Evolutionary conservation across 2,797 vertebrate species (phyloP), one percentile per base, ranked within the genome.

Genomic region (Lepus oiostolus): DNA sequence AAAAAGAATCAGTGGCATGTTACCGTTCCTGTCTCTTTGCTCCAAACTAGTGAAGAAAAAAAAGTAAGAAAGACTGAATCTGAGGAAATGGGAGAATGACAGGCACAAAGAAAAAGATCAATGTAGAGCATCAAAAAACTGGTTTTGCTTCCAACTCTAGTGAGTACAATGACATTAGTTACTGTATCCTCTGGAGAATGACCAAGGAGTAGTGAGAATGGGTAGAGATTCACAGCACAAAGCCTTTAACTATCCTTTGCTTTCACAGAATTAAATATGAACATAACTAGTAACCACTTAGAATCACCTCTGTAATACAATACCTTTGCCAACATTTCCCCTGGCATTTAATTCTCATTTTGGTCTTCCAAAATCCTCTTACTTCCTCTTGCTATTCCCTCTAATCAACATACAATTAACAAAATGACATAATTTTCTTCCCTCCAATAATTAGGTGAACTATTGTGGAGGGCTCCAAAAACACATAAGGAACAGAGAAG

Each of bases 231-330:
- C 26, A 70, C 3, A 95, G 24, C 8, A 82, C 14, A 24, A 87
- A 88, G 16, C 50, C 62, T 67, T 80, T 47, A 67, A 65, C 42
- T 95, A 91, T 12, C 24, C 62, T 91, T 76, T 65, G 75, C 50
- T 89, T 92, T 96, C 54, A 89, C 28, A 89, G 13, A 96, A 89
- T 71, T 93, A 91, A 91, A 58, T 42, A 10, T 77, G 9, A 83
- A 62, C 42, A 80, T 60, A 90, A 88, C 90, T 7, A 80, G 72
- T 87, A 12, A 74, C 30, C 30, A 91, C 26, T 81, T 93, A 75
- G 0, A 84, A 58, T 54, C 71, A 95, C 26, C 9, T 90, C 74
- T 81, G 22, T 63, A 90, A 95, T 58, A 60, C 30, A 70, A 28
- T 7, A 79, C 7, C 17, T 87, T 96, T 72, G 82, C 14, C 22